phyloP scores from a whole-genome alignment of 2,113 vertebrate species.

The Microcebus ravelobensis region DNA sequence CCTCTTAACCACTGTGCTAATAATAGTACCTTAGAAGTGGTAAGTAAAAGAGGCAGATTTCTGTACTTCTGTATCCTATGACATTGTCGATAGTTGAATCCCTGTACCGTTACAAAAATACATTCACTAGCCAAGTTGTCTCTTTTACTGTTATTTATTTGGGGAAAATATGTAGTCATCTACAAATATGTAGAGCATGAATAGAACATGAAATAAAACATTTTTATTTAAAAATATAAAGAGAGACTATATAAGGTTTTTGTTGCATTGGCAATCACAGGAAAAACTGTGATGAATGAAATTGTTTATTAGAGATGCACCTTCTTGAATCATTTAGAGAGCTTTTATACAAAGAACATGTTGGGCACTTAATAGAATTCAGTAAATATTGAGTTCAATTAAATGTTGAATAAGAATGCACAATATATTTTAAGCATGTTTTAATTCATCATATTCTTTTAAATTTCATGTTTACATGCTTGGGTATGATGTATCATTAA shows the following conservation, averaged over 20 bases:
- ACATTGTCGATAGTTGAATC: background rate
- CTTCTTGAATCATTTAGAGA: conserved; percentile 11
- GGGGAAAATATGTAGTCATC: background rate
- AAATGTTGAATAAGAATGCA: conserved; percentile 5
- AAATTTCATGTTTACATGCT: background rate
- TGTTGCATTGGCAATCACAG: background rate
- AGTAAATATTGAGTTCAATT: background rate
- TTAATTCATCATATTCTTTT: background rate
- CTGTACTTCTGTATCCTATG: background rate
- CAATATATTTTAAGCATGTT: background rate
- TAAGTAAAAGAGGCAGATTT: background rate
- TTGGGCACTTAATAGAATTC: background rate
- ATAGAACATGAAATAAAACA: too few species aligned
- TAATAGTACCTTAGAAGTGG: background rate
- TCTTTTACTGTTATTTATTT: conserved; percentile 50
- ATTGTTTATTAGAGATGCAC: background rate
- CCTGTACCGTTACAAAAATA: background rate
- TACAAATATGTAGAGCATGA: background rate
- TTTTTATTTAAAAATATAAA: background rate
- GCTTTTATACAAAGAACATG: background rate
- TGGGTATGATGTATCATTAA: background rate
- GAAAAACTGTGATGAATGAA: background rate
- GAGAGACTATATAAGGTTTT: background rate
- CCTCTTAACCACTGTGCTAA: background rate
- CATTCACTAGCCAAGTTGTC: background rate